Conservation (phyloP, 2,888 invertebrate species). For the Tyria jacobaeae region DNA sequence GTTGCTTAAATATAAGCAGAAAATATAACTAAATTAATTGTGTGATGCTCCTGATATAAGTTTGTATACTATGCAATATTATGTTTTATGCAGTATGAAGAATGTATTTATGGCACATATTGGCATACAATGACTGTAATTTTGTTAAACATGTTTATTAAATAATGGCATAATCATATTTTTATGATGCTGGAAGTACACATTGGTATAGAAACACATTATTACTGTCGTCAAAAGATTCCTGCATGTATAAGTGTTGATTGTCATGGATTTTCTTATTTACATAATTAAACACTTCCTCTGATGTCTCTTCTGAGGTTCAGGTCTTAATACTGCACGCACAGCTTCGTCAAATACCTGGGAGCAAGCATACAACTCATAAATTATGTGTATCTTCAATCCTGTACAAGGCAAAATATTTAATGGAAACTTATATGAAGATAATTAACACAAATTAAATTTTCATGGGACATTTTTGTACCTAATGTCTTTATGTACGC, state of each 20-base stretch:
- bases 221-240: conserved; percentile 81
- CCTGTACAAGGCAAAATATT: not conserved
- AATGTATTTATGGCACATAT: conserved; percentile 52
- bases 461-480: too few relatives aligned
- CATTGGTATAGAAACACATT: conserved; percentile 82
- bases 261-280: conserved; percentile 73
- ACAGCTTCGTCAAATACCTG: conserved; percentile 99
- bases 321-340: conserved; percentile 98
- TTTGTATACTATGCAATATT: conserved; percentile 19
- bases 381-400: not conserved
- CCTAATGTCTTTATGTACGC: too few relatives aligned
- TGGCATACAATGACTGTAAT: conserved; percentile 39
- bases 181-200: conserved; percentile 40
- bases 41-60: conserved; percentile 67
- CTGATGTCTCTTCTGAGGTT: conserved; percentile 97
- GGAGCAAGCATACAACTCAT: conserved; percentile 30
- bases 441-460: too few relatives aligned
- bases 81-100: conserved; percentile 41
- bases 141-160: conserved; percentile 36
- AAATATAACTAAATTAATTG: conserved; percentile 64
- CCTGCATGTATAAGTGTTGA: conserved; percentile 66
- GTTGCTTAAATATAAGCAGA: conserved; percentile 68
- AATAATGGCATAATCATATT: conserved; percentile 26
- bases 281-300: conserved; percentile 95
- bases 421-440: too few relatives aligned